Percentiles rank a stretch among this genome's conserved stretches.
phyloP scores from a whole-genome alignment of 2,797 vertebrate genomes.

The Cygnus olor region DNA sequence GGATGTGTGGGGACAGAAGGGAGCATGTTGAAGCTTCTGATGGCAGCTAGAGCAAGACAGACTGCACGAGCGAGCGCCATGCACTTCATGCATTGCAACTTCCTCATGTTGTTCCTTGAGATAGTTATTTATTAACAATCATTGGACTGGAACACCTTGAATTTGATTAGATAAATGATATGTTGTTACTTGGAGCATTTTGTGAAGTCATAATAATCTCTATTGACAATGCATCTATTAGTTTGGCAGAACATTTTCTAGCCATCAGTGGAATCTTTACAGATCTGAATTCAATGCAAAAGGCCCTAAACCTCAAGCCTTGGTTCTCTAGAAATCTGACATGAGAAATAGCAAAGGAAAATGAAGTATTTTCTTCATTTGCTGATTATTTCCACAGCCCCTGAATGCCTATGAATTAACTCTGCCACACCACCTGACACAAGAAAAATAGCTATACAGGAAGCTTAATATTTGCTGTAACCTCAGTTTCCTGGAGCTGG shows the following conservation, averaged over 20 bases:
- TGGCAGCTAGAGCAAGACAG: not conserved
- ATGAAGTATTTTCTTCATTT: conserved; percentile 57
- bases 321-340: conserved; percentile 30
- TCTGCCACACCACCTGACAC: conserved; percentile 45
- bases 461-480: conserved; percentile 69
- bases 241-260: not conserved
- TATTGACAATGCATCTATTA: not conserved
- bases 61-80: not conserved
- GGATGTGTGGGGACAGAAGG: not conserved
- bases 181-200: conserved; percentile 1
- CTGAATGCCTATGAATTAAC: conserved; percentile 54
- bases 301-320: conserved; percentile 10
- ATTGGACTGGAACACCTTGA: not conserved
- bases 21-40: not conserved
- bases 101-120: not conserved
- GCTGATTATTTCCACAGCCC: conserved; percentile 50
- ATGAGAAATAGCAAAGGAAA: conserved; percentile 39
- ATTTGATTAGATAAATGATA: conserved; percentile 4
- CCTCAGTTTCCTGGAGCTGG: conserved; percentile 68
- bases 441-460: conserved; percentile 69
- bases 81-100: not conserved
- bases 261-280: not conserved
- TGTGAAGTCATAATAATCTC: not conserved
- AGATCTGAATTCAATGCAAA: conserved; percentile 19
- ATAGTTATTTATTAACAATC: not conserved